These are phyloP conservation scores for Eupeodes latifasciatus DNA, from an alignment of 2,888 invertebrate genomes.

Conservation along the genomic window DNA sequence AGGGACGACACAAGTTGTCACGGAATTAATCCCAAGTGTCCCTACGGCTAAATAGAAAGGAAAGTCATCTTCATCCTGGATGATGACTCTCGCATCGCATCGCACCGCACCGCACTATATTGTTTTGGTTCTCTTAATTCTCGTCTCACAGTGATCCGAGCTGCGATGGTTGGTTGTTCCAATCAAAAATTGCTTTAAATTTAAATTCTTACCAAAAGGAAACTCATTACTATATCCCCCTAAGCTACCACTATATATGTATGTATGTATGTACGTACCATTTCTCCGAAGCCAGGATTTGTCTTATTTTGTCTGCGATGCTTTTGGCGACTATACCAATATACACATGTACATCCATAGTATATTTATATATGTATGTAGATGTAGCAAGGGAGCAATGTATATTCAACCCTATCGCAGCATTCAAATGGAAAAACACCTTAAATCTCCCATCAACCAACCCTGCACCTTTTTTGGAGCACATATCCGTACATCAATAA, in stretches of 20 bases:
- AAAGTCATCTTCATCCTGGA: conserved; percentile 69
- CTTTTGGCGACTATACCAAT: conserved; percentile 4
- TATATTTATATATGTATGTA: neutral
- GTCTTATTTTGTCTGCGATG: conserved; percentile 47
- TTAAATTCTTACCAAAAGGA: conserved; percentile 76
- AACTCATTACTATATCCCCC: conserved; percentile 76
- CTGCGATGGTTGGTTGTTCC: conserved; percentile 30
- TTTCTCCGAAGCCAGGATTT: conserved; percentile 34
- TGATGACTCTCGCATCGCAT: conserved; percentile 11
- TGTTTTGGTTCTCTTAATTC: neutral
- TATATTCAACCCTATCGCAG: conserved; percentile 20
- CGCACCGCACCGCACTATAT: neutral
- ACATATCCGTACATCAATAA: conserved; percentile 70
- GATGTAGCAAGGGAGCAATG: neutral
- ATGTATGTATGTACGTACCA: neutral
- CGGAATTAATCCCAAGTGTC: conserved; percentile 76
- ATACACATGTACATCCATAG: neutral
- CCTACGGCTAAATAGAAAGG: conserved; percentile 76
- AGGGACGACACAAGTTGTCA: conserved; percentile 76
- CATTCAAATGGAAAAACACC: neutral
- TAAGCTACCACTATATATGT: conserved; percentile 57
- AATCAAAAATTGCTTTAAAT: conserved; percentile 75
- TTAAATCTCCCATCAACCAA: conserved; percentile 10
- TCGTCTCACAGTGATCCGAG: too few relatives aligned
- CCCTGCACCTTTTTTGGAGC: conserved; percentile 18